These are phyloP conservation scores for Mus caroli DNA, from an alignment of 2,797 vertebrate species.

Conservation along the genomic window DNA sequence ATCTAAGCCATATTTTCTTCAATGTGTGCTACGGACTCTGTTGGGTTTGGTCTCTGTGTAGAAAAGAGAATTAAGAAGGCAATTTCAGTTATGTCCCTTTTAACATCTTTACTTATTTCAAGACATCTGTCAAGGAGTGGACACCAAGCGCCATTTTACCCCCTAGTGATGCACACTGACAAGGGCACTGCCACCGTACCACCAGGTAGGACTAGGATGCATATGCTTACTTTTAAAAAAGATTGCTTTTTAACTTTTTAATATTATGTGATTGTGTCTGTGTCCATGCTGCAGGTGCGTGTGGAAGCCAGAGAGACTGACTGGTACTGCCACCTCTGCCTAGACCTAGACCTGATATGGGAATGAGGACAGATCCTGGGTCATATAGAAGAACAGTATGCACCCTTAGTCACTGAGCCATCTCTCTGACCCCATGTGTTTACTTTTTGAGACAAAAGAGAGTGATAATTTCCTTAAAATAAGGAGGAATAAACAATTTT, in stretches of 20 bases:
- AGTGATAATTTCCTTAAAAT: not conserved
- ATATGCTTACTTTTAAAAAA: not conserved
- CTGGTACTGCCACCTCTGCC: not conserved
- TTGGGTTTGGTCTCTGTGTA: not conserved
- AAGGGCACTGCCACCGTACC: not conserved
- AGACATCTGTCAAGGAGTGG: not conserved
- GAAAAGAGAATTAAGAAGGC: not conserved
- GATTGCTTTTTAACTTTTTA: not conserved
- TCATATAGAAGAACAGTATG: not conserved
- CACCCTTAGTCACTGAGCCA: not conserved
- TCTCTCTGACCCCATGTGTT: not conserved
- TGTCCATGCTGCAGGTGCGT: not conserved
- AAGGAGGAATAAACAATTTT: conserved; percentile 17
- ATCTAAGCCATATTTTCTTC: not conserved
- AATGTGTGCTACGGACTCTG: not conserved
- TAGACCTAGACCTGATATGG: not conserved
- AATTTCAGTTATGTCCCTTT: not conserved
- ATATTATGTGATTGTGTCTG: not conserved
- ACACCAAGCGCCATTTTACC: not conserved
- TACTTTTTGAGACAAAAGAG: not conserved
- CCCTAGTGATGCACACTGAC: not conserved
- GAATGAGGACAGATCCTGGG: not conserved
- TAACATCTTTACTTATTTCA: not conserved
- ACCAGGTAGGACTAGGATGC: not conserved
- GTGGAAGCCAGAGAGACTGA: not conserved